These are phyloP conservation scores for Meandrusa payeni DNA, from an alignment of 2,888 invertebrate genomes.

Conservation along the genomic window DNA sequence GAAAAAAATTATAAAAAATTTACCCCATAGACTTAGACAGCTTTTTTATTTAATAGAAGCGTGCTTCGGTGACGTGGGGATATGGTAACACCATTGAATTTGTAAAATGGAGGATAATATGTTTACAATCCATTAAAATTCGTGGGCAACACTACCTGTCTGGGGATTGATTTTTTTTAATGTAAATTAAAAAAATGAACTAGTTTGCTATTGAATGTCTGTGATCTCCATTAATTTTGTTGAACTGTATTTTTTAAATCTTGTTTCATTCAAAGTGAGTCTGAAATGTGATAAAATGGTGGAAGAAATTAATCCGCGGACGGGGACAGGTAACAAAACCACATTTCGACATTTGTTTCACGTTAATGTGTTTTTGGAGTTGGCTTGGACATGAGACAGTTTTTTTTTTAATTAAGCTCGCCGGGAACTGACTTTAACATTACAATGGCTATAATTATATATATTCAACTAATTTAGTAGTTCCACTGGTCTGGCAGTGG, in stretches of 20 bases:
- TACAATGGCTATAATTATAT: too few species aligned
- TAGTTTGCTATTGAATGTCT: slow-evolving; percentile 10
- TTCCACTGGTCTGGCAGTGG: too few species aligned
- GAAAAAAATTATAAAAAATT: slow-evolving; percentile 35
- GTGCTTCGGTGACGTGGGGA: slow-evolving; percentile 39
- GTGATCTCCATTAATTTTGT: slow-evolving; percentile 36
- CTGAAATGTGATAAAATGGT: slow-evolving; percentile 36
- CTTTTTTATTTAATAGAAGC: slow-evolving; percentile 51
- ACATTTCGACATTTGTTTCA: slow-evolving; percentile 72
- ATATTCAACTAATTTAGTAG: too few species aligned
- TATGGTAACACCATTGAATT: slow-evolving; percentile 55
- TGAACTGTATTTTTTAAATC: slow-evolving; percentile 31
- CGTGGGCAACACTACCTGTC: slow-evolving; percentile 36
- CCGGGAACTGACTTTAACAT: too few species aligned
- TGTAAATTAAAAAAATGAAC: not conserved
- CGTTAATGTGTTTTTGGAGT: slow-evolving; percentile 62
- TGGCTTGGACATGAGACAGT: slow-evolving; percentile 33
- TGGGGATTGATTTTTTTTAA: slow-evolving; percentile 49
- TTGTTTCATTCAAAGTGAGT: slow-evolving; percentile 29
- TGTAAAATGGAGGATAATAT: slow-evolving; percentile 60
- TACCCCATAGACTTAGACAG: slow-evolving; percentile 50
- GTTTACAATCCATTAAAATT: slow-evolving; percentile 60
- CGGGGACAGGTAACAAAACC: slow-evolving; percentile 46
- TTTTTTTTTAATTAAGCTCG: not conserved
- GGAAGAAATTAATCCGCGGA: slow-evolving; percentile 54